Percentiles rank a stretch among this genome's conserved stretches.
Evolutionary conservation across 2,888 invertebrate species (phyloP).

Genomic region (Ceramica pisi): DNA sequence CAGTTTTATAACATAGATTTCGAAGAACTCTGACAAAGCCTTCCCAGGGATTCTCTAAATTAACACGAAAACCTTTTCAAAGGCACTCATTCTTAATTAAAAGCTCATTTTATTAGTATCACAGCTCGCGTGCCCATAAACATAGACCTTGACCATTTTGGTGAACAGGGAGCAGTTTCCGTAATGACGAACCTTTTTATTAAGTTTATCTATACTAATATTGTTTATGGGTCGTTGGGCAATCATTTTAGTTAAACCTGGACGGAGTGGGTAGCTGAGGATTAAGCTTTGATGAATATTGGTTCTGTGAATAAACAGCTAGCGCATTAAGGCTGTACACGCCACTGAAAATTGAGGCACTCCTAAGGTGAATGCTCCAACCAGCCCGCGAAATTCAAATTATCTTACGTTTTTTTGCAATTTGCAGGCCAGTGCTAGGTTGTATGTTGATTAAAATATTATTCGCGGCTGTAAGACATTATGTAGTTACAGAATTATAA

Average conservation of each 20-base stretch:
- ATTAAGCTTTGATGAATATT: neutral
- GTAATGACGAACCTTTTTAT: constrained; percentile 6
- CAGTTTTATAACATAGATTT: neutral
- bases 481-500: too few relatives aligned
- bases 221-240: constrained; percentile 15
- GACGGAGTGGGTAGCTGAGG: neutral
- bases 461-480: too few relatives aligned
- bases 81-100: constrained; percentile 51
- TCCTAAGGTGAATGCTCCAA: too few relatives aligned
- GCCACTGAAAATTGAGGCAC: too few relatives aligned
- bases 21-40: neutral
- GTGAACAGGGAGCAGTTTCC: constrained; percentile 44
- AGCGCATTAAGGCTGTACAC: too few relatives aligned
- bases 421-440: too few relatives aligned
- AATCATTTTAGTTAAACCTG: constrained; percentile 21
- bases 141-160: constrained; percentile 37
- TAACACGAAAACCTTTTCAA: constrained; percentile 6
- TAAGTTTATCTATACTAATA: constrained; percentile 44
- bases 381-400: too few relatives aligned
- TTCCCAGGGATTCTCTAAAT: constrained; percentile 8
- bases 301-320: neutral
- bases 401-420: too few relatives aligned
- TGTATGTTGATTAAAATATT: too few relatives aligned
- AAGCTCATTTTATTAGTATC: constrained; percentile 16
- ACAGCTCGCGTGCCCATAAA: constrained; percentile 49